A percentile compares a stretch with the other conserved stretches of the same genome.
These are phyloP conservation scores for Campoplex capitator DNA, from an alignment of 2,888 invertebrate species.

Conservation along the genomic window DNA sequence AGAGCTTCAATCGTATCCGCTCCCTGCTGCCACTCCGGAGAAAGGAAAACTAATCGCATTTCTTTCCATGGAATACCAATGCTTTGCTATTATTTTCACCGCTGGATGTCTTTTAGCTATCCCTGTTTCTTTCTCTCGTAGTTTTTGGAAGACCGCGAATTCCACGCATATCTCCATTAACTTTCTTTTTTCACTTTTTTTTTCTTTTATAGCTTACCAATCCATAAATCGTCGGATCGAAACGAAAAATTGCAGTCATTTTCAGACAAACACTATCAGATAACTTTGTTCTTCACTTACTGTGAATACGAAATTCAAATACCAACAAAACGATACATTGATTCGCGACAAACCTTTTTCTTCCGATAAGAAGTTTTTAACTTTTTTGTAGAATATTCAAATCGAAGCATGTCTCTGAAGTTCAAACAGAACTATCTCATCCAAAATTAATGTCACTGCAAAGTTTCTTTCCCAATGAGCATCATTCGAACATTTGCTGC, in stretches of 20 bases:
- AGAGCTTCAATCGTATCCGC: slow-evolving; percentile 48
- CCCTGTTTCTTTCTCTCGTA: slow-evolving; percentile 33
- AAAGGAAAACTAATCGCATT: slow-evolving; percentile 76
- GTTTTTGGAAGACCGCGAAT: not conserved
- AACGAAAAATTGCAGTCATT: not conserved
- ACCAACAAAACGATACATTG: not conserved
- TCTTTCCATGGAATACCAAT: slow-evolving; percentile 77
- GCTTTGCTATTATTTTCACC: slow-evolving; percentile 62
- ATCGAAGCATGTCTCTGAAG: not conserved
- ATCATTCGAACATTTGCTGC: not conserved
- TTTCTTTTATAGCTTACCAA: not conserved
- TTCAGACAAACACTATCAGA: not conserved
- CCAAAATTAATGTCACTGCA: not conserved
- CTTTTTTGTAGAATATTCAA: not conserved
- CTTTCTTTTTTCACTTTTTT: not conserved
- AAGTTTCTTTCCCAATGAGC: not conserved
- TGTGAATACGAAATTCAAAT: not conserved
- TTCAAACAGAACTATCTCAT: not conserved
- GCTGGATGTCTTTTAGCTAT: slow-evolving; percentile 38
- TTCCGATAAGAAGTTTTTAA: not conserved
- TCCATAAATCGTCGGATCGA: not conserved
- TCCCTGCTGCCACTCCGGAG: slow-evolving; percentile 73
- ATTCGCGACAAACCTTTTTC: not conserved
- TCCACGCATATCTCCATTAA: slow-evolving; percentile 15
- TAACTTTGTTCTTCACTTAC: not conserved